Base-by-base conservation (phyloP, 1,140 invertebrate species). In the Ganaspis sp. region DNA sequence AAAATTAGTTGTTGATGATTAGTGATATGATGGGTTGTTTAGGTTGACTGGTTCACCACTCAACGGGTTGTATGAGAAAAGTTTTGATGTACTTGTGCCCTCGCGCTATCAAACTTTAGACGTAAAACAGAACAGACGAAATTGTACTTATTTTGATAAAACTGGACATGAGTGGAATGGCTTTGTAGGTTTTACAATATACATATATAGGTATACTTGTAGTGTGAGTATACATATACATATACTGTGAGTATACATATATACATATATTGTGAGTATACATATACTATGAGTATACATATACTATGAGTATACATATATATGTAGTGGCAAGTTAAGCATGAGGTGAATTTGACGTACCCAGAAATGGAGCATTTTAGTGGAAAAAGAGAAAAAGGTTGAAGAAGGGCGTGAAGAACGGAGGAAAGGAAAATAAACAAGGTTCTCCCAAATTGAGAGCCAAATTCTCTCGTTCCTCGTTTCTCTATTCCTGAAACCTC, bases 71-170 rank as follows among this genome's bases (percentile, higher is more conserved):
- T 19, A 73, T 76, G 76, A 76, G 77, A 76, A 72, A 72, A 81
- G 79, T 74, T 72, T 40, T 70, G 77, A 76, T 77, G 73, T 45
- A 77, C 73, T n/a, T n/a, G 37, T 74, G 77, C 74, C 58, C 21
- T 40, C 40, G 49, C 73, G 74, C 74, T 53, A 69, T 77, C 70
- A 77, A 53, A 77, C 73, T 74, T 80, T 78, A 29, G 38, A 69
- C 23, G 74, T 78, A 74, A 80, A 78, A 69, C 71, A 77, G 70
- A 80, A 70, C 77, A 80, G 71, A 77, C 72, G 70, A 78, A 42
- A 74, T 78, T 75, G 23, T 34, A 64, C 8, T 26, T 64, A 64
- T 64, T 64, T 26, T 29, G 26, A 64, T 64, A 64, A n/a, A 64
- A 64, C 4, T 15, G 23, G 26, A 64, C 58, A 64, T 64, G 58